A percentile compares a stretch with the other conserved stretches of the same genome.
Evolutionary conservation across 2,797 vertebrate genomes (phyloP).

Genomic region (Danio kyathit): DNA sequence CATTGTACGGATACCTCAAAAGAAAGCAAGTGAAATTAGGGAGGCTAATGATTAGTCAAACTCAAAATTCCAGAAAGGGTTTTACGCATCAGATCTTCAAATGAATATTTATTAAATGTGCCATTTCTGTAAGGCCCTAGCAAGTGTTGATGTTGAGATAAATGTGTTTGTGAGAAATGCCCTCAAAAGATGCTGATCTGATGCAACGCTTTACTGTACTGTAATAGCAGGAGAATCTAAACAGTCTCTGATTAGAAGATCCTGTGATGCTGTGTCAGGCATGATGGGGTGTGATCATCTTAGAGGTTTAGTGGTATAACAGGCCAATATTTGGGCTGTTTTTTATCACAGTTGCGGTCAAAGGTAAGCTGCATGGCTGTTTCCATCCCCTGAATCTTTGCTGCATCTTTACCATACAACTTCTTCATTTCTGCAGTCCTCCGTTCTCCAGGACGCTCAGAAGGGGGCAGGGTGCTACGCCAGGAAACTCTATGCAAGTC

Average conservation of each 20-base stretch:
- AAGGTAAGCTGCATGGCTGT: slow-evolving; percentile 82
- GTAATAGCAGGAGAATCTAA: neutral
- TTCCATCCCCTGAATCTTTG: slow-evolving; percentile 95
- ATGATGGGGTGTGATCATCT: neutral
- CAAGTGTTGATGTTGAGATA: neutral
- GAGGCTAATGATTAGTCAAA: neutral
- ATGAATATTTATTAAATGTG: neutral
- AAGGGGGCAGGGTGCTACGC: slow-evolving; percentile 79
- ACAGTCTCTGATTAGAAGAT: neutral
- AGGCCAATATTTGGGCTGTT: slow-evolving; percentile 96
- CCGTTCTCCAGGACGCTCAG: slow-evolving; percentile 86
- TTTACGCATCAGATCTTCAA: neutral
- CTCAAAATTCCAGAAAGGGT: neutral
- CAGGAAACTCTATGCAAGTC: slow-evolving; percentile 77
- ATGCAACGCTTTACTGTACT: neutral
- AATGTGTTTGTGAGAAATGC: neutral
- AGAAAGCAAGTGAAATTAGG: neutral
- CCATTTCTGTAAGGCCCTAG: neutral
- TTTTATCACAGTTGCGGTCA: slow-evolving; percentile 90
- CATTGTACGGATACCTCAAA: slow-evolving; percentile 8
- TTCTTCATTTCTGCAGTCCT: slow-evolving; percentile 89
- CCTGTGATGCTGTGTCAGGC: neutral
- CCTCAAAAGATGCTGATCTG: neutral
- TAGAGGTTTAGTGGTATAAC: slow-evolving; percentile 91
- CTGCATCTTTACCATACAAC: slow-evolving; percentile 85